phyloP scores from a whole-genome alignment of 2,888 invertebrate species.

The Synergus itoensis region DNA sequence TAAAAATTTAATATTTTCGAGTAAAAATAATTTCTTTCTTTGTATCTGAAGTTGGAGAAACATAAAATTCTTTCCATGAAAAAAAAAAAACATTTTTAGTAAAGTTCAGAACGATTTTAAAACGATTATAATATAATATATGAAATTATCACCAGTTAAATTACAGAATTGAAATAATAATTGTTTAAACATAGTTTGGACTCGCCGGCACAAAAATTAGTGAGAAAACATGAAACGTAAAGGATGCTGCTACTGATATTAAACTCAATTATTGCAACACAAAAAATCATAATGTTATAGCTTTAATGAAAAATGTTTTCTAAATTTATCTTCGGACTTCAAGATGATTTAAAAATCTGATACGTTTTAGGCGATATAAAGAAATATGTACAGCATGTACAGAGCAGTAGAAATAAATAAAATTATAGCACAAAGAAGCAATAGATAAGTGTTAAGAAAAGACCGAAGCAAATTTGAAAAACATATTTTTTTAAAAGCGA shows the following conservation, averaged over 20 bases:
- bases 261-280: not conserved
- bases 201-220: not conserved
- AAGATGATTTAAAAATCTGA: not conserved
- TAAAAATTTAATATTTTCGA: too few relatives aligned
- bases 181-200: not conserved
- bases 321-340: not conserved
- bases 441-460: not conserved
- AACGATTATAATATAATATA: not conserved
- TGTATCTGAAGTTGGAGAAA: too few relatives aligned
- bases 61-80: too few relatives aligned
- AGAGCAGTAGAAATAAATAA: constrained; percentile 36
- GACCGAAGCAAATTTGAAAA: constrained; percentile 1
- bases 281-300: not conserved
- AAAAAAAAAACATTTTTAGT: not conserved
- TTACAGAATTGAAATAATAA: not conserved
- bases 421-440: constrained; percentile 40
- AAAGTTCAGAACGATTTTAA: not conserved
- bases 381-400: not conserved
- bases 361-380: not conserved
- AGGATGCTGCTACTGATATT: not conserved
- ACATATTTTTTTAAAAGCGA: constrained; percentile 35
- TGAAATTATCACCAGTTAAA: not conserved
- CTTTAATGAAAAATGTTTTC: not conserved
- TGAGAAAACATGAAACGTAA: not conserved
- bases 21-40: too few relatives aligned